Conservation (phyloP, 2,888 invertebrate species). For the Carpatolechia fugitivella region DNA sequence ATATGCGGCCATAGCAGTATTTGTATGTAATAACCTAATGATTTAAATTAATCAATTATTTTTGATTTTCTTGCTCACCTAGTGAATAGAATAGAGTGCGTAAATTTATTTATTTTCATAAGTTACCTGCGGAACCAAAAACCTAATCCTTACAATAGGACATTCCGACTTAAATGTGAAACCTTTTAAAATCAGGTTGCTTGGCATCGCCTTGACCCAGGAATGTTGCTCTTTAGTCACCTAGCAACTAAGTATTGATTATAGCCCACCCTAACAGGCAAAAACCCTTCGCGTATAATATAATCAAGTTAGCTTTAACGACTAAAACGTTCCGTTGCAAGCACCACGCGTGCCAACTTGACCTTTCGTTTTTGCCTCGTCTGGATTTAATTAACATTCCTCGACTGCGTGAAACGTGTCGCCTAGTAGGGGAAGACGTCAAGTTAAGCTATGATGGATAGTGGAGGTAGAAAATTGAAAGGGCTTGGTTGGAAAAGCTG, state of each 20-base stretch:
- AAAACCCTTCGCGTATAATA: conserved; percentile 19
- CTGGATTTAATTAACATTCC: conserved; percentile 50
- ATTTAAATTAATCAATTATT: too few species aligned
- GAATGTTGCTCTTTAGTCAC: conserved; percentile 21
- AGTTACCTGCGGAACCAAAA: too few species aligned
- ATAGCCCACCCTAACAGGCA: conserved; percentile 18
- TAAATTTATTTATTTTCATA: too few species aligned
- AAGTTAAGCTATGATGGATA: conserved; percentile 11
- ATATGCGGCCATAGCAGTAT: too few species aligned
- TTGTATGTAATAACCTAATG: too few species aligned
- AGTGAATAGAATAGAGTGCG: too few species aligned
- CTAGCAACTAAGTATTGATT: conserved; percentile 27
- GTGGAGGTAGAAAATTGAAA: conserved; percentile 2
- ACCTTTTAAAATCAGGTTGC: too few species aligned
- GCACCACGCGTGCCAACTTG: conserved; percentile 49
- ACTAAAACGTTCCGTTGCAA: conserved; percentile 14
- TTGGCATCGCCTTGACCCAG: neutral
- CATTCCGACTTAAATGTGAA: too few species aligned
- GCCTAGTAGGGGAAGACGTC: neutral
- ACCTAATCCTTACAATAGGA: too few species aligned
- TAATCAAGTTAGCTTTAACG: conserved; percentile 18
- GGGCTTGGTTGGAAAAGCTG: conserved; percentile 7
- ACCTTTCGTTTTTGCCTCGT: conserved; percentile 60
- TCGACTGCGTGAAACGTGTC: conserved; percentile 14
- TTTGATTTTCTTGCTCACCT: too few species aligned